Evolutionary conservation across 2,113 vertebrate species (phyloP).

Genomic region (Malurus elegans): DNA sequence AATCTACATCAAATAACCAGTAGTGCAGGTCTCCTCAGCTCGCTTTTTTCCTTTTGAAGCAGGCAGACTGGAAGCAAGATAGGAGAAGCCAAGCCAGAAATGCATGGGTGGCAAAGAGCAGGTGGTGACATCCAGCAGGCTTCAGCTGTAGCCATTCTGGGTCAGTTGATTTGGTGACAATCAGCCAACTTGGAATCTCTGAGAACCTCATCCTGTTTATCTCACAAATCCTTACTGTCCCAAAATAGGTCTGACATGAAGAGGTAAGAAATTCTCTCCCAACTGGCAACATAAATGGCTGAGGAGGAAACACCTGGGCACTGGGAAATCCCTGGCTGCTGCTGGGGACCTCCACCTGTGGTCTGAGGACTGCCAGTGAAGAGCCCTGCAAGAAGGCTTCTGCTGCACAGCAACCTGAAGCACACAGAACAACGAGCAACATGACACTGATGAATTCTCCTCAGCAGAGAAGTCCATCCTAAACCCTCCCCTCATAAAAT

Average conservation of each 20-base stretch:
- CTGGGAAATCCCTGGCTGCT: neutral
- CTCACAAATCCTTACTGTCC: neutral
- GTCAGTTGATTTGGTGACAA: neutral
- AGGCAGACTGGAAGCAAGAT: neutral
- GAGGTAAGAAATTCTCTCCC: neutral
- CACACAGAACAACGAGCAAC: fast-evolving
- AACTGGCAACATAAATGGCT: neutral
- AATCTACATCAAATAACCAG: conserved; percentile 24
- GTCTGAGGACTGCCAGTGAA: neutral
- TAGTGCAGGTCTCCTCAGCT: neutral
- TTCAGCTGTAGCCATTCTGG: neutral
- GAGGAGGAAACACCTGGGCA: neutral
- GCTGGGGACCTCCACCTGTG: neutral
- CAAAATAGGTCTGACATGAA: neutral
- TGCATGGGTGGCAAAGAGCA: neutral
- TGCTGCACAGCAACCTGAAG: neutral
- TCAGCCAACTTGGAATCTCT: neutral
- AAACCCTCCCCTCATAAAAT: neutral
- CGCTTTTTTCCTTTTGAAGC: neutral
- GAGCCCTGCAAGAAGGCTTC: neutral
- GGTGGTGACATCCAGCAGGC: neutral
- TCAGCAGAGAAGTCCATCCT: neutral
- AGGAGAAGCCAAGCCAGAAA: neutral
- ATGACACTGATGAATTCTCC: neutral
- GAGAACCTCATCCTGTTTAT: neutral